Evolutionary conservation across 2,113 vertebrate genomes (phyloP).

Genomic region (Myrmecophaga tridactyla): DNA sequence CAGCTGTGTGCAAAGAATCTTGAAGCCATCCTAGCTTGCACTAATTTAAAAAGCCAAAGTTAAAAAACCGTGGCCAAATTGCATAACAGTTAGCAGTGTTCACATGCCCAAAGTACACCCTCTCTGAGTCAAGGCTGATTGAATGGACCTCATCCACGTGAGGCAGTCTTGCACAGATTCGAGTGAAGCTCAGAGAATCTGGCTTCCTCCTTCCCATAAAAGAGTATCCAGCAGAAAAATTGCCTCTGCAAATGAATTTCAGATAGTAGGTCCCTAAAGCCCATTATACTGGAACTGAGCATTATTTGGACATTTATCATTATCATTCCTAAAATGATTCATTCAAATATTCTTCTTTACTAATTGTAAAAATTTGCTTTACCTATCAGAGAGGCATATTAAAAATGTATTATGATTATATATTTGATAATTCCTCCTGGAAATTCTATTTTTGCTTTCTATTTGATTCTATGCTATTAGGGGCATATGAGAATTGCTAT

Average conservation of each 20-base stretch:
- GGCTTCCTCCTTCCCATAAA: neutral
- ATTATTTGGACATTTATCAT: neutral
- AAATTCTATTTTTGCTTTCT: conserved; percentile 14
- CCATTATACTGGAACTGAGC: neutral
- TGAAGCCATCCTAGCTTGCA: conserved; percentile 18
- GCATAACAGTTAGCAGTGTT: conserved; percentile 53
- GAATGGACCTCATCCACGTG: neutral
- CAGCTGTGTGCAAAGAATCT: conserved; percentile 48
- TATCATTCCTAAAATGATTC: neutral
- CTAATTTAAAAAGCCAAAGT: conserved; percentile 66
- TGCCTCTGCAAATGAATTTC: neutral
- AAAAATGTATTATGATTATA: neutral
- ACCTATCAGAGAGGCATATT: neutral
- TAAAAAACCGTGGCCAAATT: conserved; percentile 1
- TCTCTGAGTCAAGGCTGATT: neutral
- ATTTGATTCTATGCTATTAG: neutral
- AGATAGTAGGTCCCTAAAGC: neutral
- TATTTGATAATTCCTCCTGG: neutral
- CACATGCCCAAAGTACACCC: neutral
- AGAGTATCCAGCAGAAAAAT: neutral
- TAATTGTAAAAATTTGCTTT: neutral
- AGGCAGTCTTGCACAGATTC: neutral
- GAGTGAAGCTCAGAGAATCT: neutral
- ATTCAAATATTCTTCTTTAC: neutral
- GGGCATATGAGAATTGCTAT: neutral